These are phyloP conservation scores for Microcebus tavaratra DNA, from an alignment of 2,113 vertebrate genomes.

Conservation along the genomic window DNA sequence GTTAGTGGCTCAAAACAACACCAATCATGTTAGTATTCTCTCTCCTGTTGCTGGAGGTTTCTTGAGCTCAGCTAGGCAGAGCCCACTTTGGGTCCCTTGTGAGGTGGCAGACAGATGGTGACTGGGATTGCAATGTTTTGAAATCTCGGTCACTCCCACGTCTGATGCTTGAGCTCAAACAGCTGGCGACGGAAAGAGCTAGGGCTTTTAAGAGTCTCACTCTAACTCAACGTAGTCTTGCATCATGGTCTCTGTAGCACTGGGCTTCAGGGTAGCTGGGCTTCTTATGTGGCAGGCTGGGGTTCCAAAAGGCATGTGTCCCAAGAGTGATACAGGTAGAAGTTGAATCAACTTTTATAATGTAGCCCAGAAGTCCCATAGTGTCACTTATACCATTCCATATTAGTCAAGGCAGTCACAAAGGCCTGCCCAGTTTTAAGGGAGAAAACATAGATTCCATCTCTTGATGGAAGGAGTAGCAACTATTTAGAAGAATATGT, in stretches of 20 bases:
- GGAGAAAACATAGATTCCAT: neutral
- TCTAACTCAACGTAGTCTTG: neutral
- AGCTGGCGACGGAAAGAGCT: neutral
- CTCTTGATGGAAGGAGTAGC: neutral
- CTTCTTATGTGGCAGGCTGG: neutral
- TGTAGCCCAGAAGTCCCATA: neutral
- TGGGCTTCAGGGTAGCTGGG: neutral
- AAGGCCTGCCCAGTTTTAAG: neutral
- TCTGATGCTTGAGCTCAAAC: neutral
- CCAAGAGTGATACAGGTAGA: neutral
- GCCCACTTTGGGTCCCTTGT: neutral
- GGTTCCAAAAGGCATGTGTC: neutral
- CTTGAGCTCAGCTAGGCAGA: neutral
- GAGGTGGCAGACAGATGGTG: neutral
- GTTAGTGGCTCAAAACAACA: neutral
- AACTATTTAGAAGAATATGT: neutral
- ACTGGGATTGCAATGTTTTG: neutral
- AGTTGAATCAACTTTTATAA: neutral
- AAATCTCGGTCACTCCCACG: neutral
- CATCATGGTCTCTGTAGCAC: neutral
- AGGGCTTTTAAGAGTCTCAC: neutral
- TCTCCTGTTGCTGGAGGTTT: neutral
- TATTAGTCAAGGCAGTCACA: neutral
- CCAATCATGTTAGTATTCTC: neutral
- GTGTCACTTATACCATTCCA: neutral